Base-by-base conservation (phyloP, 2,888 invertebrate genomes). In the Hyalella azteca region DNA sequence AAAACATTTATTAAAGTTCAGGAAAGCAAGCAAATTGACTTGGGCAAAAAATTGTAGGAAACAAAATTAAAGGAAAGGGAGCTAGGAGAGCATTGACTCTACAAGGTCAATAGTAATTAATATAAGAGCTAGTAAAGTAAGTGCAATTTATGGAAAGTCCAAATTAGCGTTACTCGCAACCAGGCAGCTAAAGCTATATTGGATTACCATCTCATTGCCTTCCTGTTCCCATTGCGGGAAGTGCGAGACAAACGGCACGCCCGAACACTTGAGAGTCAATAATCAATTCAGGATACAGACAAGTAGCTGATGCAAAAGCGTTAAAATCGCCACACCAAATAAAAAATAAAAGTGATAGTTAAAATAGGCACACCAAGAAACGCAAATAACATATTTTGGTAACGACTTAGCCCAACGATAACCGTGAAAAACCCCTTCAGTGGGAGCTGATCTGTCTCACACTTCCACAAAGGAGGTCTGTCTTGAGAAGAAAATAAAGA, bases 381-480 rank as follows among this genome's bases (percentile, higher is more conserved):
- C 66, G 66, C 66, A 66, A 66, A 66, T 36, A 39, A 66, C 66
- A 66, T 66, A 66, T 66, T 75, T 77, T 79, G 79, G 75, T 41
- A 81, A 81, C 79, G 79, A 79, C 39, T 45, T 50, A 81, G 81
- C 81, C 81, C 81, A 81, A 81, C 81, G 60, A 60, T 81, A 81
- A 81, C 81, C 81, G 78, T 81, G 81, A 81, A 26, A 32, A 76
- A 79, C 79, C 79, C 81, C 81, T 76, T 79, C 79, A 73, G 81
- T 81, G 79, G 79, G 79, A 79, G 79, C 60, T 77, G 77, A 49
- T 77, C 59, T 75, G 77, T 77, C 81, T 79, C 81, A 81, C 81
- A 81, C 81, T 81, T 81, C 81, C 81, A 45, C 75, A 75, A 75
- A 75, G 75, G 75, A 75, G 40, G 45, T 75, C 45, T 75, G 41